These are phyloP conservation scores for Empidonax traillii DNA, from an alignment of 2,113 vertebrate genomes.

Conservation along the genomic window DNA sequence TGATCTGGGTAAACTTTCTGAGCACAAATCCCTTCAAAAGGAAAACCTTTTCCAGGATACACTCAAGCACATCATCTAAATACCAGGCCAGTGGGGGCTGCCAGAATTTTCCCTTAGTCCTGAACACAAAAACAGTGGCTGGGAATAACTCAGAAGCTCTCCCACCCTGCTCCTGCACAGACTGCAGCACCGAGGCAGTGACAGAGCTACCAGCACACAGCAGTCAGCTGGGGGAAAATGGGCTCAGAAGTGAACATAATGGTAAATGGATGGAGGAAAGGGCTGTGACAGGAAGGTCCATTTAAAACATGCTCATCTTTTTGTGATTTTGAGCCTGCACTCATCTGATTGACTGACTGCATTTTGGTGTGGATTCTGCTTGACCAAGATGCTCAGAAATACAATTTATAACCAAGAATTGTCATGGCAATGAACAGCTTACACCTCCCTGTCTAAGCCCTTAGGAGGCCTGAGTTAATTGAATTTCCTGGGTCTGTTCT, in stretches of 20 bases:
- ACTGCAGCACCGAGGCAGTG: background rate
- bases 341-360: background rate
- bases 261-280: constrained; percentile 16
- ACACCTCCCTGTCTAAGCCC: background rate
- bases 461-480: background rate
- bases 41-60: background rate
- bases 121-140: background rate
- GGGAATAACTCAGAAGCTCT: background rate
- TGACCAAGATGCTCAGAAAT: background rate
- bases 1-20: background rate
- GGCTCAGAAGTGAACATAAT: background rate
- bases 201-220: background rate
- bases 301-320: background rate
- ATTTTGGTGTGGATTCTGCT: background rate
- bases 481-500: background rate
- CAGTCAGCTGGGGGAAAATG: background rate
- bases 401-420: background rate
- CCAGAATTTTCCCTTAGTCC: constrained; percentile 12
- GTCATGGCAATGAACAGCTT: background rate
- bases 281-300: constrained; percentile 21
- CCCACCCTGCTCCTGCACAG: background rate
- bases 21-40: background rate
- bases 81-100: background rate
- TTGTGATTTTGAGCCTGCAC: background rate
- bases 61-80: constrained; percentile 19